Evolutionary conservation across 2,888 invertebrate species (phyloP).

Genomic region (Autographa gamma): DNA sequence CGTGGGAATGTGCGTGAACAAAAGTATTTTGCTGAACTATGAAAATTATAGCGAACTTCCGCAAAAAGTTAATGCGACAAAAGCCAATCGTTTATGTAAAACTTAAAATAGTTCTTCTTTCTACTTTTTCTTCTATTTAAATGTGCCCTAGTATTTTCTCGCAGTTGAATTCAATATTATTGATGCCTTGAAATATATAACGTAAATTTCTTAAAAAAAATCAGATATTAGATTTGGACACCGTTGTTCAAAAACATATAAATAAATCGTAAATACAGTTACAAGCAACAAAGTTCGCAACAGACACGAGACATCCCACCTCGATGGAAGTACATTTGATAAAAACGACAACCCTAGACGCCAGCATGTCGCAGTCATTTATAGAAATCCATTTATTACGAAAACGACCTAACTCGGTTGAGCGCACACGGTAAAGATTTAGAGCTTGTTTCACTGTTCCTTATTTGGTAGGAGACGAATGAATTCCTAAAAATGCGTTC

Average conservation of each 20-base stretch:
- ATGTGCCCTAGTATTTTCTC: too few relatives aligned
- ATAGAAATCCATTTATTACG: slow-evolving; percentile 62
- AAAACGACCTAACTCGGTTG: slow-evolving; percentile 60
- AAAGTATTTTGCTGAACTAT: too few relatives aligned
- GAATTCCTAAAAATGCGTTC: slow-evolving; percentile 39
- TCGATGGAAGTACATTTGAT: slow-evolving; percentile 21
- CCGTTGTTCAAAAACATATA: neutral
- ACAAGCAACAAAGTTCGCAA: neutral
- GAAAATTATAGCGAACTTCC: too few relatives aligned
- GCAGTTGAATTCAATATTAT: too few relatives aligned
- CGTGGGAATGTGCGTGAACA: neutral
- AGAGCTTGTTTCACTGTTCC: slow-evolving; percentile 54
- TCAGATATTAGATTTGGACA: neutral
- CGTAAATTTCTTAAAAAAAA: neutral
- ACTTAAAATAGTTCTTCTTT: too few relatives aligned
- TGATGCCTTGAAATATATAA: too few relatives aligned
- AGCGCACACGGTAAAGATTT: slow-evolving; percentile 54
- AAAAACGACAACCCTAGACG: slow-evolving; percentile 51
- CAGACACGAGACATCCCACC: slow-evolving; percentile 17
- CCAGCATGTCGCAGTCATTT: slow-evolving; percentile 59
- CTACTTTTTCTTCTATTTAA: too few relatives aligned
- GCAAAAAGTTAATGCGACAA: too few relatives aligned
- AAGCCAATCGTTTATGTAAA: too few relatives aligned
- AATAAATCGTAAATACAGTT: neutral
- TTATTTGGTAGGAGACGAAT: slow-evolving; percentile 49